Evolutionary conservation across 2,113 vertebrate genomes (phyloP), one percentile per base, ranked within the genome.

Genomic region (Nothocercus nigrocapillus): DNA sequence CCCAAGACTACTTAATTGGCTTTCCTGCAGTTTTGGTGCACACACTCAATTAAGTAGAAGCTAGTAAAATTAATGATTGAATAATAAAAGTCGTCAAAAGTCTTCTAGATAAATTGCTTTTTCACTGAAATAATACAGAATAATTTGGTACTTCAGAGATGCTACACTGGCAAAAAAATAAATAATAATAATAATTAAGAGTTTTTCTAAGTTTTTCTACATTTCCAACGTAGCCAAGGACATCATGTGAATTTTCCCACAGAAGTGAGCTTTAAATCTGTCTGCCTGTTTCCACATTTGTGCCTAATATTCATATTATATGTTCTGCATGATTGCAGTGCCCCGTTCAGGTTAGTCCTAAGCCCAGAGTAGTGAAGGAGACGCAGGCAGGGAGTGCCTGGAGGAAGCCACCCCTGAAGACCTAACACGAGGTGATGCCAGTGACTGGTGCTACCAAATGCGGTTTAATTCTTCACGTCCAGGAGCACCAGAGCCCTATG

Each of bases 1-100:
- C 15, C 5, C 30, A 20, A 80, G 27, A 56, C 74, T 11, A 28
- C 19, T 25, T 72, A 32, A 51, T 77, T 94, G 83, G 34, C 86
- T 75, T 90, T 88, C 49, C 94, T 76, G 53, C 22, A 66, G n/a
- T 96, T 96, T 68, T 89, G 73, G 12, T 84, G 7, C 56, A 67
- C 13, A 42, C 25, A 89, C 94, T 79, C 83, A n/a, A 54, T 89
- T 77, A 72, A 74, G 53, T 40, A 66, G 34, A 88, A 77, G 45
- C 79, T 87, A 47, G 45, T 78, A 56, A 70, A 88, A 87, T 18
- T 67, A 47, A 40, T 78, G 32, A 73, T 58, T 76, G 47, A 81
- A 6, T 49, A 69, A 36, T 64, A 87, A 85, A 32, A 81, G 42
- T 34, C 87, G 36, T 38, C 24, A 44, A 24, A 89, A 75, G 45